These are phyloP conservation scores for Limnothrissa miodon DNA, from an alignment of 2,113 vertebrate species.

Conservation along the genomic window DNA sequence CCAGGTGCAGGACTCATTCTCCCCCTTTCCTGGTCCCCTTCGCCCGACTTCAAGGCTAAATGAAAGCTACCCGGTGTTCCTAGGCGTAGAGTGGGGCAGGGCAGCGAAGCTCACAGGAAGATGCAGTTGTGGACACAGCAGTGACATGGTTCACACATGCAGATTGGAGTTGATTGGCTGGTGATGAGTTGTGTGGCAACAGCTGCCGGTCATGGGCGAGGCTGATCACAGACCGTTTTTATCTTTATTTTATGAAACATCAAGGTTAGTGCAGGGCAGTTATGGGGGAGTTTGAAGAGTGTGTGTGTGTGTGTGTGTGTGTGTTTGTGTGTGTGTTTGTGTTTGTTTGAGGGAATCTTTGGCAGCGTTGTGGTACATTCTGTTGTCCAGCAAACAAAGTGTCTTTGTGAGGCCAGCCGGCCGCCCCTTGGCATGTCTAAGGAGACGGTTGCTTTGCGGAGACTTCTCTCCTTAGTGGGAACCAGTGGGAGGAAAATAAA, in stretches of 20 bases:
- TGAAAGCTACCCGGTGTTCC: conserved; percentile 42
- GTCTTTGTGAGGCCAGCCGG: conserved; percentile 27
- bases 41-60: conserved; percentile 40
- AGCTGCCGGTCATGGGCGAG: not conserved
- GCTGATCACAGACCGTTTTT: conserved; percentile 33
- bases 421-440: not conserved
- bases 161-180: not conserved
- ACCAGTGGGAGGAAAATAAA: not conserved
- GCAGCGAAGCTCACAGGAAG: conserved; percentile 13
- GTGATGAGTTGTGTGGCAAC: not conserved
- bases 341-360: conserved; percentile 14
- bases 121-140: not conserved
- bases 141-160: not conserved
- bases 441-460: conserved; percentile 30
- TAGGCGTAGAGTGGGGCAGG: conserved; percentile 13
- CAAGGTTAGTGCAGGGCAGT: not conserved
- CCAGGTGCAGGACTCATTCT: not conserved
- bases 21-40: conserved; percentile 14
- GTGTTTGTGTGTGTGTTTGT: conserved; percentile 22
- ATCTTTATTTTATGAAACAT: not conserved
- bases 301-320: not conserved
- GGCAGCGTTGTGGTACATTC: conserved; percentile 39
- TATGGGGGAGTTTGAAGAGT: not conserved
- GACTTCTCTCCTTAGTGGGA: conserved; percentile 34
- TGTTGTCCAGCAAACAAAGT: conserved; percentile 43